Evolutionary conservation across 2,797 vertebrate genomes (phyloP).

Genomic region (Phrynocephalus vlangalii): DNA sequence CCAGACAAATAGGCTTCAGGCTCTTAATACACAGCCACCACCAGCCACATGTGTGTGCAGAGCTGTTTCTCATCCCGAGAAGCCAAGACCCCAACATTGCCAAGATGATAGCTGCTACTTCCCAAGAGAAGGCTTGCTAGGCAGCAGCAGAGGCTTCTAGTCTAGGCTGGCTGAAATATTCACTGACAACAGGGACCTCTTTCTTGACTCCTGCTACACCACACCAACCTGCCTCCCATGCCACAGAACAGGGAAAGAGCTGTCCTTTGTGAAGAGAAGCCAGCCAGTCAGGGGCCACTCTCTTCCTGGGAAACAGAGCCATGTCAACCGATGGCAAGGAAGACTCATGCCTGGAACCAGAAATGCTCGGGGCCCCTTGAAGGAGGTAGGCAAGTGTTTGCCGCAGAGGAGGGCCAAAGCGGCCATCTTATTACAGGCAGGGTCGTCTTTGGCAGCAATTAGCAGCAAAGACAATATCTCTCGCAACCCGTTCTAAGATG

Average conservation of each 20-base stretch:
- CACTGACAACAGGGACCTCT: neutral
- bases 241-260: neutral
- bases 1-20: neutral
- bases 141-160: neutral
- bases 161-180: neutral
- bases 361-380: rapidly evolving
- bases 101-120: neutral
- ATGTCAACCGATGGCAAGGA: neutral
- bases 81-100: neutral
- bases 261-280: neutral
- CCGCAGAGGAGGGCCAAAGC: rapidly evolving
- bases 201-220: neutral
- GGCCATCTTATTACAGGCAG: neutral
- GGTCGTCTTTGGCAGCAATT: slow-evolving; percentile 33
- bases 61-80: neutral
- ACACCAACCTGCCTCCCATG: neutral
- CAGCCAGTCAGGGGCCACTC: slow-evolving; percentile 32
- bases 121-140: neutral
- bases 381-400: neutral
- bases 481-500: slow-evolving; percentile 54
- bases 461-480: slow-evolving; percentile 52
- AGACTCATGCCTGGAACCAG: neutral
- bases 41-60: neutral
- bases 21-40: neutral
- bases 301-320: neutral